Evolutionary conservation across 2,888 invertebrate species (phyloP).

Genomic region (Mythimna pallens): DNA sequence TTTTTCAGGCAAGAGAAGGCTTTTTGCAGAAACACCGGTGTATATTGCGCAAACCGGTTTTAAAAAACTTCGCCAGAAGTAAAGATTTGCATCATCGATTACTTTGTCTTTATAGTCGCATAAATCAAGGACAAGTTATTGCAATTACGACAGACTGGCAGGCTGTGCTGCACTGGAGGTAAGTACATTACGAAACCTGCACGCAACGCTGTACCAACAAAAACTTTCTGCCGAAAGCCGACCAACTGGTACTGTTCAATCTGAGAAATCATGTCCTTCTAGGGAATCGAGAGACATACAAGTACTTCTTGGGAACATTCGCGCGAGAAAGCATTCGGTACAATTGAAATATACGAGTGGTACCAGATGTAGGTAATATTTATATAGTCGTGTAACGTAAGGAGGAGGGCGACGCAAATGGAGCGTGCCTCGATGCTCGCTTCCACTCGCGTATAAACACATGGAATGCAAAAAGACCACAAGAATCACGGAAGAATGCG

Average conservation of each 20-base stretch:
- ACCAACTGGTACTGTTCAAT: slow-evolving; percentile 84
- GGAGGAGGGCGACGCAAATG: slow-evolving; percentile 79
- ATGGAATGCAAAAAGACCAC: slow-evolving; percentile 82
- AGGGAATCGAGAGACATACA: slow-evolving; percentile 74
- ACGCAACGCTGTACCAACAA: slow-evolving; percentile 75
- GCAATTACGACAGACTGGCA: slow-evolving; percentile 70
- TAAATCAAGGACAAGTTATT: slow-evolving; percentile 72
- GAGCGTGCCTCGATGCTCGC: slow-evolving; percentile 83
- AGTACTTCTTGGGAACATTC: slow-evolving; percentile 70
- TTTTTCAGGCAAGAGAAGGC: slow-evolving; percentile 14
- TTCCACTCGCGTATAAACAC: slow-evolving; percentile 78
- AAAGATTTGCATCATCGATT: slow-evolving; percentile 68
- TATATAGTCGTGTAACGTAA: slow-evolving; percentile 70
- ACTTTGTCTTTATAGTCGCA: slow-evolving; percentile 64
- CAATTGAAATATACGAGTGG: slow-evolving; percentile 70
- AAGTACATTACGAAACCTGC: slow-evolving; percentile 77
- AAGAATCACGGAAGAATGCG: slow-evolving; percentile 81
- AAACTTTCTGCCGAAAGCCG: slow-evolving; percentile 85
- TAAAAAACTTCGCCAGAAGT: slow-evolving; percentile 58
- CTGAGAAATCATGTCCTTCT: slow-evolving; percentile 84
- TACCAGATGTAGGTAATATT: slow-evolving; percentile 61
- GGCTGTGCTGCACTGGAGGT: slow-evolving; percentile 50
- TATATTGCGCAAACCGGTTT: slow-evolving; percentile 34
- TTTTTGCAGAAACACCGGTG: slow-evolving; percentile 36
- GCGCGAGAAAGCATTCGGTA: slow-evolving; percentile 72